A percentile compares a stretch with the other conserved stretches of the same genome.
These are phyloP conservation scores for Onychostoma macrolepis DNA, from an alignment of 2,113 vertebrate species.

Conservation along the genomic window DNA sequence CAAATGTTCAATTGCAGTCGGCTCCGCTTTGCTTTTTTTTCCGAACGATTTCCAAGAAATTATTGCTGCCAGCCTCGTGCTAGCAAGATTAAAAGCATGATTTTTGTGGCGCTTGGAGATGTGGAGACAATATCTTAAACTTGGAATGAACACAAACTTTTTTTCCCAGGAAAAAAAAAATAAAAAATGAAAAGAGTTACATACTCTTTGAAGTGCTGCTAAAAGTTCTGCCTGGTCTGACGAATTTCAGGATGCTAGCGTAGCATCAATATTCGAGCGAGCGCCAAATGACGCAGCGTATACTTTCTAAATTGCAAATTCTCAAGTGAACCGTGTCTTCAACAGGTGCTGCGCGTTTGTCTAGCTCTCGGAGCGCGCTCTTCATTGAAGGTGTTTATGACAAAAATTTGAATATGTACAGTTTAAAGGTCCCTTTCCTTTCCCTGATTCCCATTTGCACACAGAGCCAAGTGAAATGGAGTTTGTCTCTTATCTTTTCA, in stretches of 20 bases:
- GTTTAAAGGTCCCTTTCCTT: conserved; percentile 36
- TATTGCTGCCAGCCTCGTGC: conserved; percentile 45
- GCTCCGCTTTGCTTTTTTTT: conserved; percentile 56
- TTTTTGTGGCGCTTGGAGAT: conserved; percentile 29
- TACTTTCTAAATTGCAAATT: conserved; percentile 12
- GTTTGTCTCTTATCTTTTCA: conserved; percentile 44
- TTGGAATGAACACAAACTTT: conserved; percentile 6
- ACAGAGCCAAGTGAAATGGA: conserved; percentile 18
- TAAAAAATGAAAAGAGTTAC: neutral
- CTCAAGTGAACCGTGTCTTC: neutral
- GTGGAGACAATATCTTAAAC: conserved; percentile 54
- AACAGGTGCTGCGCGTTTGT: conserved; percentile 9
- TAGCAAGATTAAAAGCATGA: conserved; percentile 31
- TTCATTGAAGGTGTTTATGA: conserved; percentile 7
- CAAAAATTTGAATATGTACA: conserved; percentile 1
- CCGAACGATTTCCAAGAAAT: conserved; percentile 65
- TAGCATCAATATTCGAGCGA: neutral
- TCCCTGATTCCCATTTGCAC: neutral
- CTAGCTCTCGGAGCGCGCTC: neutral
- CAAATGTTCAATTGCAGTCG: conserved; percentile 57
- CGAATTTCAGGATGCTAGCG: neutral
- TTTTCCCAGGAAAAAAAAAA: neutral
- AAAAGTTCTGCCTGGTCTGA: conserved; percentile 22
- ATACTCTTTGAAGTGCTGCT: neutral
- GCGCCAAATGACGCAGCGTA: neutral